Percentiles rank a stretch among this genome's conserved stretches.
These are phyloP conservation scores for Galagoides demidoff DNA, from an alignment of 2,797 vertebrate species.

Conservation along the genomic window DNA sequence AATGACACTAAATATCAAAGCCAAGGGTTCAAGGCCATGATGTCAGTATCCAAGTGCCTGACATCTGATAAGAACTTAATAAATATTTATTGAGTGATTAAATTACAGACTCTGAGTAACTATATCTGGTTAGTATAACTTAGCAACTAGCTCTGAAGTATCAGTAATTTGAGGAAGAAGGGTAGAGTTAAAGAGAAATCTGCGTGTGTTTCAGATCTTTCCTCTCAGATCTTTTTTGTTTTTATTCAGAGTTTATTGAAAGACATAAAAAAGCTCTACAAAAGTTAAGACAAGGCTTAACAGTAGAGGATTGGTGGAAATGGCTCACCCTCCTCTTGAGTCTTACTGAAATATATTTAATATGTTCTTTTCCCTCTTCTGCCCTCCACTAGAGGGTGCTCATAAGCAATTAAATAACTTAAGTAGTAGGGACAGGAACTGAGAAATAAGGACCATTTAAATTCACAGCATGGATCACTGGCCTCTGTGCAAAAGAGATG, in stretches of 20 bases:
- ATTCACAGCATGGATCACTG: slow-evolving; percentile 37
- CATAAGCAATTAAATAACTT: slow-evolving; percentile 68
- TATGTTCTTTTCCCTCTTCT: slow-evolving; percentile 56
- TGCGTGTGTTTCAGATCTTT: not conserved
- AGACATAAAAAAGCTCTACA: no score
- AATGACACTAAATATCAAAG: slow-evolving; percentile 56
- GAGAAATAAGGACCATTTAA: slow-evolving; percentile 51
- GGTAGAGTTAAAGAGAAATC: not conserved
- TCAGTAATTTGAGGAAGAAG: not conserved
- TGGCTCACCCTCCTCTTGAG: no score
- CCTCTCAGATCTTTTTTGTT: not conserved
- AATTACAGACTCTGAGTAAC: slow-evolving; percentile 22
- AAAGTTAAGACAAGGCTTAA: no score
- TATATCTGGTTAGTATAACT: slow-evolving; percentile 39
- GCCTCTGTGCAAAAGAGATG: not conserved
- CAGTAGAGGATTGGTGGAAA: no score
- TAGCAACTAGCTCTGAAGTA: slow-evolving; percentile 29
- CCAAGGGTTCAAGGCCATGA: not conserved
- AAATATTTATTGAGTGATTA: slow-evolving; percentile 49
- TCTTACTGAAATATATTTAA: not conserved
- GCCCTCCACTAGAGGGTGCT: slow-evolving; percentile 78
- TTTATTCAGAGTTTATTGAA: no score
- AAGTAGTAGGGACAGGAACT: not conserved
- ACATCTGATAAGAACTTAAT: slow-evolving; percentile 12
- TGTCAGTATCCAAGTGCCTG: slow-evolving; percentile 8